phyloP scores from a whole-genome alignment of 2,113 vertebrate genomes.

The Ciconia maguari region DNA sequence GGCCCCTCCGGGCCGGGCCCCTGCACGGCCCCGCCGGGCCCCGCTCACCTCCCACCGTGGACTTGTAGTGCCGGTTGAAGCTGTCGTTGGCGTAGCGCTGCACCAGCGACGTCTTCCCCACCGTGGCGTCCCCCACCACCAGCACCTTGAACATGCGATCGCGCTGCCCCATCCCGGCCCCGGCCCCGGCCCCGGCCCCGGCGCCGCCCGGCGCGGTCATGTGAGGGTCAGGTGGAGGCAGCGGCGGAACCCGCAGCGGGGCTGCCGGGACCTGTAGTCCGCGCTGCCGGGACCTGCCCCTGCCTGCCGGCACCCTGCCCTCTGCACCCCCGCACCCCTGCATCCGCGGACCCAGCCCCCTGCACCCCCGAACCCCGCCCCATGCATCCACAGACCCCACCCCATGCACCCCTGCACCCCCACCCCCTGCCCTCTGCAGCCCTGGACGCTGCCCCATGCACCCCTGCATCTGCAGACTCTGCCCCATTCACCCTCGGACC shows the following conservation, averaged over 20 bases:
- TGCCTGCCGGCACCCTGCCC: background rate
- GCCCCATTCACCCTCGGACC: background rate
- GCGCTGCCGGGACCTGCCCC: too few species aligned
- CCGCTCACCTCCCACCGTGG: slow-evolving; percentile 84
- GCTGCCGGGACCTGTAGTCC: slow-evolving; percentile 1
- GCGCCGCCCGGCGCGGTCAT: background rate
- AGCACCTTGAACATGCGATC: slow-evolving; percentile 87
- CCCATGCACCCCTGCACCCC: background rate
- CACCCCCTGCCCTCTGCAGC: too few species aligned
- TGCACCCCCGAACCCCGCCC: background rate
- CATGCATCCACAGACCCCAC: background rate
- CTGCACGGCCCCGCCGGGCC: too few species aligned
- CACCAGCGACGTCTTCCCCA: slow-evolving; percentile 87
- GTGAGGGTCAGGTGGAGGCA: background rate
- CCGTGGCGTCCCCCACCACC: slow-evolving; percentile 82
- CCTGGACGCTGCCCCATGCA: accelerated
- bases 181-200: background rate
- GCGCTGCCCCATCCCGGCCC: slow-evolving; percentile 68
- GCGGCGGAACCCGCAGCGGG: background rate
- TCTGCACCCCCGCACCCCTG: too few species aligned
- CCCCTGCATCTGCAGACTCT: too few species aligned
- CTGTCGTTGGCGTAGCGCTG: slow-evolving; percentile 82
- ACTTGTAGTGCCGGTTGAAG: slow-evolving; percentile 86
- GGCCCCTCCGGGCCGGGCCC: too few species aligned
- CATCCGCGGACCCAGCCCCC: background rate